A percentile compares a stretch with the other conserved stretches of the same genome.
phyloP scores from a whole-genome alignment of 1,140 invertebrate species.

The Drosophila kohkoa region DNA sequence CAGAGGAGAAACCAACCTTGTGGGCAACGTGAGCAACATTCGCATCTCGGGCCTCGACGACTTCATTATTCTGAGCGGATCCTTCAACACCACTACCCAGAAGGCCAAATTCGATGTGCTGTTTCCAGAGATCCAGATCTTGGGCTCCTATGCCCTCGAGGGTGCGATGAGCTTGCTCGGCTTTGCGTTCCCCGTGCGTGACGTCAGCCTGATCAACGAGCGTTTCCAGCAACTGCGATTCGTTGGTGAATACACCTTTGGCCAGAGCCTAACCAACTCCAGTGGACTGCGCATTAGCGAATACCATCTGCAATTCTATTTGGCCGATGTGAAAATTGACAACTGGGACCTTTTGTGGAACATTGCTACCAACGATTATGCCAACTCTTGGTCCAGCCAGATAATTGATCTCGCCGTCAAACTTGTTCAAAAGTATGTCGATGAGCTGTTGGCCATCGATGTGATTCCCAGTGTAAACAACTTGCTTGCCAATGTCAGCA shows the following conservation, averaged over 20 bases:
- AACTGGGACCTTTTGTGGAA: slow-evolving; percentile 69
- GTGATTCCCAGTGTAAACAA: slow-evolving; percentile 48
- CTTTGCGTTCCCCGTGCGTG: neutral
- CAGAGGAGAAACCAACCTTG: slow-evolving; percentile 36
- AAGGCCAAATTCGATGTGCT: slow-evolving; percentile 58
- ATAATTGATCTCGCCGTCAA: slow-evolving; percentile 20
- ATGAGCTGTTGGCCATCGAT: slow-evolving; percentile 25
- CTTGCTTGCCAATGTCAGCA: slow-evolving; percentile 35
- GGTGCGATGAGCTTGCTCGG: slow-evolving; percentile 4
- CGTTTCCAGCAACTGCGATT: slow-evolving; percentile 60
- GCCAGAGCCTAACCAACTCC: slow-evolving; percentile 35
- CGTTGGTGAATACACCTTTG: slow-evolving; percentile 58
- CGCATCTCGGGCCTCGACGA: slow-evolving; percentile 57
- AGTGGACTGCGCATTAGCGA: slow-evolving; percentile 53
- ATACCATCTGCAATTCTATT: slow-evolving; percentile 52
- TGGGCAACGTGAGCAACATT: slow-evolving; percentile 62
- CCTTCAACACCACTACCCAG: slow-evolving; percentile 43
- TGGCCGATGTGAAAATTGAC: slow-evolving; percentile 50
- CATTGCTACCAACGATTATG: slow-evolving; percentile 62
- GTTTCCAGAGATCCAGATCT: slow-evolving; percentile 55
- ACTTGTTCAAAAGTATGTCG: slow-evolving; percentile 51
- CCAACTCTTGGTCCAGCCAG: slow-evolving; percentile 33
- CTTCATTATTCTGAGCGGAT: slow-evolving; percentile 51
- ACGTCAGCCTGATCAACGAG: slow-evolving; percentile 58
- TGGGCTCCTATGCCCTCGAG: slow-evolving; percentile 55